Percentiles rank a stretch among this genome's conserved stretches.
Conservation (phyloP, 2,113 vertebrate species). For the Alligator sinensis region DNA sequence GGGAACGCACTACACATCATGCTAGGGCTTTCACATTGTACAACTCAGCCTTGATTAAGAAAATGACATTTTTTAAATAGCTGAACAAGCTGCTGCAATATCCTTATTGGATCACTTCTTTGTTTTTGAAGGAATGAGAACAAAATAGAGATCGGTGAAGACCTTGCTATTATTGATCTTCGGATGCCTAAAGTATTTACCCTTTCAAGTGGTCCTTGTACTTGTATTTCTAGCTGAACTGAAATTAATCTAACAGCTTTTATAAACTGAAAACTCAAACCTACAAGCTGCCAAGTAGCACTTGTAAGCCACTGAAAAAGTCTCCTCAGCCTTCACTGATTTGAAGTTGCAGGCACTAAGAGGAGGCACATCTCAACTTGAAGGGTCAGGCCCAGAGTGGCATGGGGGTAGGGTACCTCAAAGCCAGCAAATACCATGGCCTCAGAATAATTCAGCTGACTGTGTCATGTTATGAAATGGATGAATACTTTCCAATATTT, state of each 20-base stretch:
- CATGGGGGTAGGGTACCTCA: not conserved
- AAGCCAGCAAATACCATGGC: not conserved
- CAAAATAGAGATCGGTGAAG: not conserved
- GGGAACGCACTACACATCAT: not conserved
- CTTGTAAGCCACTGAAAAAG: not conserved
- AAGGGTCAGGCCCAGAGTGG: not conserved
- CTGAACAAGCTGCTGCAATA: not conserved
- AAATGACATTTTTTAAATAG: not conserved
- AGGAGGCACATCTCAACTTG: not conserved
- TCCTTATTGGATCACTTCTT: not conserved
- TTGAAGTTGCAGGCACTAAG: not conserved
- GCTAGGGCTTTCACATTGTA: not conserved
- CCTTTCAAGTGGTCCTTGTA: not conserved
- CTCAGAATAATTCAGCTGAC: not conserved
- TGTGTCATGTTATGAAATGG: not conserved
- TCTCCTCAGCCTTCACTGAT: not conserved
- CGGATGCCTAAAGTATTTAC: not conserved
- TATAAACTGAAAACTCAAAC: not conserved
- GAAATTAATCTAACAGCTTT: not conserved
- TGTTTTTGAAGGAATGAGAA: not conserved
- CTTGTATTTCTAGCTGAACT: not conserved
- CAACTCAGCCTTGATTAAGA: not conserved
- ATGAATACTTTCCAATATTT: not conserved
- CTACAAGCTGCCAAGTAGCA: not conserved
- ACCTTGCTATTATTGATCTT: not conserved